Evolutionary conservation across 2,113 vertebrate genomes (phyloP).

Genomic region (Neofelis nebulosa): DNA sequence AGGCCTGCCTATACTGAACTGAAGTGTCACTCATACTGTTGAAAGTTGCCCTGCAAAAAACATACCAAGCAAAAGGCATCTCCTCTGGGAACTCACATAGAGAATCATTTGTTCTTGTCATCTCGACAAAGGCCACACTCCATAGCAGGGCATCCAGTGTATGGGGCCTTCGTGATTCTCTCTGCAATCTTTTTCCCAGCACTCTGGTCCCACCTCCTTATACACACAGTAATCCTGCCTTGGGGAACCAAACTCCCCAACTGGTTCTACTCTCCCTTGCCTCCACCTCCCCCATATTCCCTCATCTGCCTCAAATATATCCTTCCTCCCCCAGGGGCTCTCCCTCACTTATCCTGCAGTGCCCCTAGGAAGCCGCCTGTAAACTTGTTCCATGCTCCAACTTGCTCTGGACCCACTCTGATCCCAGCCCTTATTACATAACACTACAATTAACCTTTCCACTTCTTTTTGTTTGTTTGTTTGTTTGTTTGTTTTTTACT

Average conservation of each 20-base stretch:
- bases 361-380: neutral
- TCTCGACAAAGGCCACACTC: neutral
- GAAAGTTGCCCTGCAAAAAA: neutral
- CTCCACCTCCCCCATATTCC: neutral
- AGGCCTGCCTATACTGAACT: neutral
- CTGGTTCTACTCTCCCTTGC: neutral
- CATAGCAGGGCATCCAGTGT: neutral
- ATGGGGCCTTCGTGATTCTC: neutral
- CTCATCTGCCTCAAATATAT: neutral
- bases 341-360: neutral
- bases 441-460: neutral
- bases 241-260: neutral
- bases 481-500: neutral
- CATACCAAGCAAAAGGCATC: neutral
- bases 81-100: neutral
- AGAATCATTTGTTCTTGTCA: neutral
- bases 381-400: neutral
- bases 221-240: neutral
- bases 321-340: neutral
- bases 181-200: neutral
- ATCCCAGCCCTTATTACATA: neutral
- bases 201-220: fast-evolving
- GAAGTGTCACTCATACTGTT: neutral
- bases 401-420: neutral
- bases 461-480: neutral